Percentiles rank a stretch among this genome's conserved stretches.
phyloP scores from a whole-genome alignment of 1,140 invertebrate genomes.

The Microplitis demolitor region DNA sequence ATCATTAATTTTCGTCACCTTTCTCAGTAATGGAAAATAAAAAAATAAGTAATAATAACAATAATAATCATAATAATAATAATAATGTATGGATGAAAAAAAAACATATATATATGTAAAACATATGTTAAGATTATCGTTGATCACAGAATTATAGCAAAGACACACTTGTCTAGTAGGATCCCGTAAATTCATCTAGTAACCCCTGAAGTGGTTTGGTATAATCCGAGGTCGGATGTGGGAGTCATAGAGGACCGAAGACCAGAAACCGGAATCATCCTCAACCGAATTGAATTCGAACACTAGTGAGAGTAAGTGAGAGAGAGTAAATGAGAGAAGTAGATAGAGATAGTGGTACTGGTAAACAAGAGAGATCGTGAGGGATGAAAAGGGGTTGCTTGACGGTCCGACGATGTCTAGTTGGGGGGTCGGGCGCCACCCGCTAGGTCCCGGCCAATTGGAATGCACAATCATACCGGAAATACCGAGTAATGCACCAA shows the following conservation, averaged over 20 bases:
- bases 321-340: background rate
- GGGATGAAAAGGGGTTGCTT: slow-evolving; percentile 14
- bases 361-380: slow-evolving; percentile 5
- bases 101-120: too few relatives aligned
- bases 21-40: background rate
- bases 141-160: too few relatives aligned
- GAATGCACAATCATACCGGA: slow-evolving; percentile 63
- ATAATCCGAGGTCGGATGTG: slow-evolving; percentile 18
- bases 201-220: background rate
- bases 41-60: too few relatives aligned
- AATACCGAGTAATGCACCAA: slow-evolving; percentile 63
- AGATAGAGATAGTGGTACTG: background rate
- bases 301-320: background rate
- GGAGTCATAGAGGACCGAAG: slow-evolving; percentile 20
- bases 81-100: too few relatives aligned
- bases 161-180: background rate
- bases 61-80: too few relatives aligned
- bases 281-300: slow-evolving; percentile 32
- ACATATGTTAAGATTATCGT: too few relatives aligned
- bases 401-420: slow-evolving; percentile 18
- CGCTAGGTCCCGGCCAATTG: slow-evolving; percentile 50
- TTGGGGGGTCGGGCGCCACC: background rate
- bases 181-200: background rate
- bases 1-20: slow-evolving; percentile 46
- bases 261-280: slow-evolving; percentile 32